These are phyloP conservation scores for Streblospio benedicti DNA, from an alignment of 1,140 invertebrate genomes.

Conservation along the genomic window DNA sequence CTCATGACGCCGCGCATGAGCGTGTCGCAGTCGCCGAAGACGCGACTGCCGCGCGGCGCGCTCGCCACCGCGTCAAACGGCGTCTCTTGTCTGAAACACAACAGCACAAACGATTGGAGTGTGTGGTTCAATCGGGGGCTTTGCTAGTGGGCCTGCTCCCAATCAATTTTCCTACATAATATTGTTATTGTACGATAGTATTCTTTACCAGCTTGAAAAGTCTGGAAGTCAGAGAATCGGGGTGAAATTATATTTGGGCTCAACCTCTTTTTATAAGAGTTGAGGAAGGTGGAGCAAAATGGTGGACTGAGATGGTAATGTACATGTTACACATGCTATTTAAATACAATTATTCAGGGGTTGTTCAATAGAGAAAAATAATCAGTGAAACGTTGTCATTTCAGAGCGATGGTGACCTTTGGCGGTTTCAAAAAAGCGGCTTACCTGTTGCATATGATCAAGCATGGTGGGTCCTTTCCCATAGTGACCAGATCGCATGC, in stretches of 20 bases:
- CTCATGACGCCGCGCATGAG: slow-evolving; percentile 34
- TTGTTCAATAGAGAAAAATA: background rate
- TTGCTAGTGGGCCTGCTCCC: too few species aligned
- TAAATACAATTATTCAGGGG: background rate
- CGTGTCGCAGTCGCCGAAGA: slow-evolving; percentile 38
- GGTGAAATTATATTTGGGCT: background rate
- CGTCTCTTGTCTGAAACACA: slow-evolving; percentile 26
- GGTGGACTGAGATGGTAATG: background rate
- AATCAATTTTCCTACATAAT: too few species aligned
- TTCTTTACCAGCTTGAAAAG: background rate
- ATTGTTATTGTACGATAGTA: too few species aligned
- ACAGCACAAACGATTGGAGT: background rate
- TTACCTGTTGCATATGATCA: slow-evolving; percentile 40
- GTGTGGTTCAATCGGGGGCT: too few species aligned
- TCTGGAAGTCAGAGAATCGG: background rate
- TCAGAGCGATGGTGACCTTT: background rate
- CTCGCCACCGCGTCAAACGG: slow-evolving; percentile 15
- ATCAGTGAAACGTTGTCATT: background rate
- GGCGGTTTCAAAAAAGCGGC: background rate
- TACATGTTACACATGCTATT: background rate
- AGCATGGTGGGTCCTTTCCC: slow-evolving; percentile 20
- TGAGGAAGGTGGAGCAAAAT: background rate
- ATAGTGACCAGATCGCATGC: slow-evolving; percentile 28
- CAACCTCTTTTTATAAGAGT: background rate
- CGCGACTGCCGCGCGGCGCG: slow-evolving; percentile 16